Evolutionary conservation across 2,113 vertebrate genomes (phyloP).

Genomic region (Hypocryptadius cinnamomeus): DNA sequence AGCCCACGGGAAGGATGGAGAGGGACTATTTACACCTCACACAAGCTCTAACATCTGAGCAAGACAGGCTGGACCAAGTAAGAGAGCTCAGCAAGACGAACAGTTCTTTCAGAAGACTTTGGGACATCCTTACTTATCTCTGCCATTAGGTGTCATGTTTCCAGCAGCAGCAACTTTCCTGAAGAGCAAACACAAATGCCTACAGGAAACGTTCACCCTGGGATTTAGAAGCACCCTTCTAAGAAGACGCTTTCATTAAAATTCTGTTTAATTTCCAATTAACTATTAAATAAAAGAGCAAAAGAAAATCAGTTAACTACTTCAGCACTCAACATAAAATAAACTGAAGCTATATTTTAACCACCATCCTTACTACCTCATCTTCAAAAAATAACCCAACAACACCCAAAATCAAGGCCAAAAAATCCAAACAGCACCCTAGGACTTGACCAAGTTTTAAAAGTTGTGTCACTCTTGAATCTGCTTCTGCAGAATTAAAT

Average conservation of each 20-base stretch:
- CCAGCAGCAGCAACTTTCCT: neutral
- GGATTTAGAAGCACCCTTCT: neutral
- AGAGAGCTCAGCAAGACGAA: neutral
- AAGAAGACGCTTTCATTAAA: neutral
- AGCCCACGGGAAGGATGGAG: neutral
- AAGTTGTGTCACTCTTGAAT: neutral
- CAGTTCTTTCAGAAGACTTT: neutral
- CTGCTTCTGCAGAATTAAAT: neutral
- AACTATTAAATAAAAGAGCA: neutral
- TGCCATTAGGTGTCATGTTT: neutral
- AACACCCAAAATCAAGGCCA: neutral
- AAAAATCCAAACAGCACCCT: neutral
- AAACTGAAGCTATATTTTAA: neutral
- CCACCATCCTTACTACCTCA: neutral
- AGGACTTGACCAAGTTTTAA: neutral
- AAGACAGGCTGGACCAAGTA: neutral
- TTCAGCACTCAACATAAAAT: neutral
- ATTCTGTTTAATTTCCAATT: neutral
- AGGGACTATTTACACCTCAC: neutral
- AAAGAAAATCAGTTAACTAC: neutral
- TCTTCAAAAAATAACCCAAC: neutral
- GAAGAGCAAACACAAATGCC: neutral
- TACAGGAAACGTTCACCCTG: neutral
- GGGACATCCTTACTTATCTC: neutral
- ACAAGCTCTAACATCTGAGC: neutral